Evolutionary conservation across 2,113 vertebrate species (phyloP), one percentile per base, ranked within the genome.

Genomic region (Candoia aspera): DNA sequence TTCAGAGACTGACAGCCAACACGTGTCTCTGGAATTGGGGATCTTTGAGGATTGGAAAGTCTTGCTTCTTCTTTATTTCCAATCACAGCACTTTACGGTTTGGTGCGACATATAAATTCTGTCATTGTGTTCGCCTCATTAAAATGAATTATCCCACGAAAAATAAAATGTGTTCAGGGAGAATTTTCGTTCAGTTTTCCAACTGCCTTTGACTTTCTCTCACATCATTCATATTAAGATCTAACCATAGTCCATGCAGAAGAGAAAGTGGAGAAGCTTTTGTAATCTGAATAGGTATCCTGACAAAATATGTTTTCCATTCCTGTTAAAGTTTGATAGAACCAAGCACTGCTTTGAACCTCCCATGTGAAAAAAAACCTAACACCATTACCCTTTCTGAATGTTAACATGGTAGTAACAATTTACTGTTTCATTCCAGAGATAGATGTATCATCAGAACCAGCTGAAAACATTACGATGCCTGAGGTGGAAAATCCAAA

Each of bases 401-500:
- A 91, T 57, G 53, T 73, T 91, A 87, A 86, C 29, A 54, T 55
- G 55, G 60, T 24, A 91, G n/a, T 37, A 86, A 68, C 59, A 64
- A 86, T 68, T 87, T 54, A 87, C 23, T 24, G 29, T 53, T 87
- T 73, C 33, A 29, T 73, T 92, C 73, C 58, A 85, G 49, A 55
- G 84, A 89, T 33, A 88, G 86, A 83, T 83, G n/a, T 42, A 58
- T 58, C 73, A 59, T 83, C 29, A n/a, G 54, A 58, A 55, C 9
- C 54, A 42, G 85, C 73, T 58, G 88, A 8, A 54, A n/a, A 89
- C 86, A 84, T n/a, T 33, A 46, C 54, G 73, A n/a, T 29, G 73
- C 68, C 68, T 53, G 13, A 62, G 68, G 79, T 60, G 42, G 23
- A 89, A 91, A 92, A 54, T 55, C 73, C 23, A 92, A 92, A 60